A percentile compares a stretch with the other conserved stretches of the same genome.
Evolutionary conservation across 2,888 invertebrate species (phyloP).

Genomic region (Melieria picta): DNA sequence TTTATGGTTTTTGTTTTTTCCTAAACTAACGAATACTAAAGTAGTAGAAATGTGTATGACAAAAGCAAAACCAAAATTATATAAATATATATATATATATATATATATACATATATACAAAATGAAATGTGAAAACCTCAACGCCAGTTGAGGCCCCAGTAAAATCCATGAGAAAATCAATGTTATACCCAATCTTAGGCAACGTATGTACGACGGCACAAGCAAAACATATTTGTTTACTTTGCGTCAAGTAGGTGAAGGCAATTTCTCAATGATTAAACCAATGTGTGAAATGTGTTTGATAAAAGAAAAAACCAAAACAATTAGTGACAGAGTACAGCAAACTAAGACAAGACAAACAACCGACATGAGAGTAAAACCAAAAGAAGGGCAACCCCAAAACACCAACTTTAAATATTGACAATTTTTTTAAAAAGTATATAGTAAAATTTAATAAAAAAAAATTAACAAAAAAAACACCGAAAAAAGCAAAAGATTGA

Average conservation of each 20-base stretch:
- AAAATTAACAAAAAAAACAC: slow-evolving; percentile 32
- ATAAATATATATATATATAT: slow-evolving; percentile 4
- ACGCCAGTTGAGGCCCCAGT: too few species aligned
- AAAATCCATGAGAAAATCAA: not conserved
- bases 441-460: slow-evolving; percentile 31
- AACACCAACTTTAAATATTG: slow-evolving; percentile 44
- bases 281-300: slow-evolving; percentile 31
- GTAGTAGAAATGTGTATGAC: slow-evolving; percentile 29
- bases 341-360: slow-evolving; percentile 12
- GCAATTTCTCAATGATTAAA: slow-evolving; percentile 4
- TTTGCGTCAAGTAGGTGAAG: not conserved
- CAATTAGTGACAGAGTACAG: slow-evolving; percentile 17
- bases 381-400: slow-evolving; percentile 35
- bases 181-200: slow-evolving; percentile 3
- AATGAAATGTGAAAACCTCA: not conserved
- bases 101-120: slow-evolving; percentile 8
- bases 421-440: slow-evolving; percentile 17
- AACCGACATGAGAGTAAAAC: slow-evolving; percentile 4
- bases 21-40: slow-evolving; percentile 14
- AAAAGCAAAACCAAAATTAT: slow-evolving; percentile 17
- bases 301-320: slow-evolving; percentile 27
- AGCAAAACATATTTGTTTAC: slow-evolving; percentile 8
- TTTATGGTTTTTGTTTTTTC: slow-evolving; percentile 9
- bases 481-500: slow-evolving; percentile 10
- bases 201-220: slow-evolving; percentile 19